Conservation (phyloP, 2,797 vertebrate species). For the Bradypodion pumilum region DNA sequence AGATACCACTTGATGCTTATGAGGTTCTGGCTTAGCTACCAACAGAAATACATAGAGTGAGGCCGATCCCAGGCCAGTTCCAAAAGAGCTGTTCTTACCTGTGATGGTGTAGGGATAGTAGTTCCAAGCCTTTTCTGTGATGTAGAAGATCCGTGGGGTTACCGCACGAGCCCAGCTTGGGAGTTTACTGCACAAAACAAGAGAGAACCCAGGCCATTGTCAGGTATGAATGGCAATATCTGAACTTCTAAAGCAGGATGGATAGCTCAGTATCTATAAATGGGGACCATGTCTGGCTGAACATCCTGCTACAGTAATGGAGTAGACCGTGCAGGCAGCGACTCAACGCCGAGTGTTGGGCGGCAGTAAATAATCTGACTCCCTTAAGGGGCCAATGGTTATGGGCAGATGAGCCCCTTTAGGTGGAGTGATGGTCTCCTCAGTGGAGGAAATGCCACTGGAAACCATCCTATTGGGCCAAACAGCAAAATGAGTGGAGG, state of each 20-base stretch:
- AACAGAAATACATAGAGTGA: neutral
- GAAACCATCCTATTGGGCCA: no score
- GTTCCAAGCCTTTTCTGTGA: conserved; percentile 78
- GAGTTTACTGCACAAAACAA: conserved; percentile 64
- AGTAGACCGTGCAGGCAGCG: no score
- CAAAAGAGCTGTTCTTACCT: conserved; percentile 55
- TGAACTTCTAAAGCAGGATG: neutral
- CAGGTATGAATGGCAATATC: fast-evolving
- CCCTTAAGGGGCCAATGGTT: no score
- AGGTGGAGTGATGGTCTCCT: no score
- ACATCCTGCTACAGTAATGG: no score
- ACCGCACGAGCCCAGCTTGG: conserved; percentile 75
- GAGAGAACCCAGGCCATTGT: fast-evolving
- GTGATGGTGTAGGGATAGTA: conserved; percentile 78
- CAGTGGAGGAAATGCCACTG: no score
- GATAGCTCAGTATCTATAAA: no score
- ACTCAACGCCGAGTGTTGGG: no score
- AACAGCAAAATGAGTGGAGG: no score
- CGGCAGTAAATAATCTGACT: no score
- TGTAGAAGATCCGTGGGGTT: conserved; percentile 76
- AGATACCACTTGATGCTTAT: fast-evolving
- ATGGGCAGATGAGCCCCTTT: no score
- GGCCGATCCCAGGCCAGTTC: neutral
- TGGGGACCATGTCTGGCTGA: no score
- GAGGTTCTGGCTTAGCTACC: neutral